phyloP scores from a whole-genome alignment of 2,113 vertebrate genomes.

The Nibea coibor region DNA sequence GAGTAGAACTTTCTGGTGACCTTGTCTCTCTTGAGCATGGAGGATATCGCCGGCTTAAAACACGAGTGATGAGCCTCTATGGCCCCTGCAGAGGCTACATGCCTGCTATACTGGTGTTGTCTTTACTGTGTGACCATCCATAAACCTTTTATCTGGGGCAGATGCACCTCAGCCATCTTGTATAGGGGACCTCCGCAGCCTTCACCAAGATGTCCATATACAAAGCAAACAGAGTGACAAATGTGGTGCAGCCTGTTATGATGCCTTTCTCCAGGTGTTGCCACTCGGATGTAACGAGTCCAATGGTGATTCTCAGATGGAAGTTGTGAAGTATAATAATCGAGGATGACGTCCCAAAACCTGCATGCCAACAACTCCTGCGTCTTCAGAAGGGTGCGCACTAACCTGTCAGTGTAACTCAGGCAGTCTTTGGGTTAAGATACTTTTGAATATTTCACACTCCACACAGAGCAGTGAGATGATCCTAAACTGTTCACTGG shows the following conservation, averaged over 20 bases:
- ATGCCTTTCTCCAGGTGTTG: not conserved
- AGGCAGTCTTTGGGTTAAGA: not conserved
- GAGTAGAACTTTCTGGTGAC: not conserved
- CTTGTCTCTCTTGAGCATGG: not conserved
- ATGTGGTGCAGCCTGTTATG: not conserved
- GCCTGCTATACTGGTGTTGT: not conserved
- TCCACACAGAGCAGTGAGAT: not conserved
- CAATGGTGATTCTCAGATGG: not conserved
- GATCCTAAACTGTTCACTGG: too few species aligned
- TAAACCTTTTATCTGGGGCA: not conserved
- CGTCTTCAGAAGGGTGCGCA: not conserved
- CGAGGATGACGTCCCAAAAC: not conserved
- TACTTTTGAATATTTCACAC: not conserved
- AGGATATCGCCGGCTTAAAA: not conserved
- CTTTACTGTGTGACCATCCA: not conserved
- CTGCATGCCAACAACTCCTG: not conserved
- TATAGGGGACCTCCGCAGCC: not conserved
- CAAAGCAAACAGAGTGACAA: not conserved
- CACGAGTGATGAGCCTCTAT: constrained; percentile 1
- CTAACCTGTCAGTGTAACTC: not conserved
- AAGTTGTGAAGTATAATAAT: not conserved
- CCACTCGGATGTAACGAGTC: not conserved
- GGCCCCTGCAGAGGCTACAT: not conserved
- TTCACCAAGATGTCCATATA: not conserved
- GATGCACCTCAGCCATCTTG: not conserved